Evolutionary conservation across 2,888 invertebrate genomes (phyloP).

Genomic region (Scotopteryx bipunctaria): DNA sequence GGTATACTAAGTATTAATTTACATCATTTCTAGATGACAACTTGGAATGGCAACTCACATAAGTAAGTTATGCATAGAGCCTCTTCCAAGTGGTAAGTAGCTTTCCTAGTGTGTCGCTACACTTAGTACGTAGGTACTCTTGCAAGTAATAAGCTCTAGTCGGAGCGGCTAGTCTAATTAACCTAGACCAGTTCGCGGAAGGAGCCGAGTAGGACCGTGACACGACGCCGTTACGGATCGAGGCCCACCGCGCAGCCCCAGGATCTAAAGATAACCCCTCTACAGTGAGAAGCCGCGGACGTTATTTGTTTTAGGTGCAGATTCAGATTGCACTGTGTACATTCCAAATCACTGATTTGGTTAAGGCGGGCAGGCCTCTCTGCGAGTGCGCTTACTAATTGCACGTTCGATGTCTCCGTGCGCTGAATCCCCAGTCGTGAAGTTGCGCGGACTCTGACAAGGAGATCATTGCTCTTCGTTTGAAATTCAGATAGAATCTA

Average conservation of each 20-base stretch:
- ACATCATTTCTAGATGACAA: too few relatives aligned
- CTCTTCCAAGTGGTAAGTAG: not conserved
- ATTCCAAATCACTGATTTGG: too few relatives aligned
- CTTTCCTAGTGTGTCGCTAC: conserved; percentile 2
- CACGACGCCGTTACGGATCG: conserved; percentile 11
- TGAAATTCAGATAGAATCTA: conserved; percentile 22
- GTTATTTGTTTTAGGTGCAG: too few relatives aligned
- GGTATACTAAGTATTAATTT: too few relatives aligned
- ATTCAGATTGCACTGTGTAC: too few relatives aligned
- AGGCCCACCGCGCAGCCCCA: conserved; percentile 12
- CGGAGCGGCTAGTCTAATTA: conserved; percentile 21
- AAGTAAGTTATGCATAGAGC: too few relatives aligned
- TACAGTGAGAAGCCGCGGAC: conserved; percentile 1
- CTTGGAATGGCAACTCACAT: too few relatives aligned
- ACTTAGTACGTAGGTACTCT: too few relatives aligned
- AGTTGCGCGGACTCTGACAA: conserved; percentile 23
- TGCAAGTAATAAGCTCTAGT: not conserved
- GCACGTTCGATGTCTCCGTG: conserved; percentile 1
- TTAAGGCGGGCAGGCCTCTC: too few relatives aligned
- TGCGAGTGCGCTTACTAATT: not conserved
- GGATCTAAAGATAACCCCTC: conserved; percentile 6
- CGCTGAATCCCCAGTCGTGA: conserved; percentile 2
- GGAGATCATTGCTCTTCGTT: conserved; percentile 19
- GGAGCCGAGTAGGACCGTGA: conserved; percentile 9
- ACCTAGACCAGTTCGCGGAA: conserved; percentile 16